A percentile compares a stretch with the other conserved stretches of the same genome.
Conservation (phyloP, 30 jellyfish, hydroid and myxozoan species). For the Pelagia noctiluca region DNA sequence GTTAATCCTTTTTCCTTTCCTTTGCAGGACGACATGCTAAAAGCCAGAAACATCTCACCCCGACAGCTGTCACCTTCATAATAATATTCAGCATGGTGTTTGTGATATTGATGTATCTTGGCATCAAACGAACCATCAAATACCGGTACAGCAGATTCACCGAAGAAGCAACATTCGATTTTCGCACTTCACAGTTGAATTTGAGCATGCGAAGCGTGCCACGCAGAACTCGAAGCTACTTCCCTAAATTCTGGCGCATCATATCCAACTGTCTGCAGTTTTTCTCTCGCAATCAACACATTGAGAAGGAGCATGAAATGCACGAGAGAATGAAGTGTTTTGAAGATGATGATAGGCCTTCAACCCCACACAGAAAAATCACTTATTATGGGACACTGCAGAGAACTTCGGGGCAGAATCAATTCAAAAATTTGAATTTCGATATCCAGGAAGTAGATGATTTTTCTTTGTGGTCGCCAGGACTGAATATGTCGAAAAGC, state of each 20-base stretch:
- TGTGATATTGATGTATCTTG: conserved; percentile 19
- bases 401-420: conserved; percentile 55
- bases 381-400: conserved; percentile 78
- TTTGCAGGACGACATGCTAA: background rate
- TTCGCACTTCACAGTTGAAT: conserved; percentile 60
- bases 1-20: background rate
- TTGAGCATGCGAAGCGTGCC: background rate
- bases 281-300: conserved; percentile 30
- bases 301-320: conserved; percentile 60
- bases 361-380: conserved; percentile 64
- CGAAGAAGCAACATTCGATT: conserved; percentile 76
- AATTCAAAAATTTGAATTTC: background rate
- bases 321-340: conserved; percentile 51
- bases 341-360: conserved; percentile 41
- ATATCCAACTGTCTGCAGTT: conserved; percentile 5
- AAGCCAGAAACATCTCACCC: conserved; percentile 18
- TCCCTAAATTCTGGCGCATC: background rate
- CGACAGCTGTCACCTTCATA: conserved; percentile 52
- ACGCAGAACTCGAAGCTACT: background rate
- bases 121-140: conserved; percentile 42
- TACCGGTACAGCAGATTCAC: conserved; percentile 24
- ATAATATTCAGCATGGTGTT: conserved; percentile 39
- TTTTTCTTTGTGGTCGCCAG: conserved; percentile 38
- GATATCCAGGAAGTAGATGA: conserved; percentile 52
- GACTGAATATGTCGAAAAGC: conserved; percentile 46